Evolutionary conservation across 2,888 invertebrate species (phyloP), one percentile per base, ranked within the genome.

Genomic region (Hesperia comma): DNA sequence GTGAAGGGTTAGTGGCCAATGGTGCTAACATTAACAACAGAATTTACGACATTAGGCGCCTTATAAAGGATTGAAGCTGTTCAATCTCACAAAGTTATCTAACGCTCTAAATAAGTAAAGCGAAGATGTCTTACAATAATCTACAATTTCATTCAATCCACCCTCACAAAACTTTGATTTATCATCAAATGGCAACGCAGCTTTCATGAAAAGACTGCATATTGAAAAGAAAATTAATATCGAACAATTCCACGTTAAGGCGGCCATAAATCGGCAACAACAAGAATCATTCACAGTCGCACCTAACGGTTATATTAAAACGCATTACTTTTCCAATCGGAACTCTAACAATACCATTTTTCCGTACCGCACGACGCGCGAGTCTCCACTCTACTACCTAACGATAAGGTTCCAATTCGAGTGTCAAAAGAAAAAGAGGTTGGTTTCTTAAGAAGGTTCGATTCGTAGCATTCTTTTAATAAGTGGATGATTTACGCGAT

Each of bases 401-500:
- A 3, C 0, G 4, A 33, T 75, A 78, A 57, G 71, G 75, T 72
- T 43, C n/a, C 43, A 69, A 75, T 72, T 71, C 40, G 33, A 33
- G 43, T 54, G 68, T 26, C 0, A 12, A 1, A 10, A 0, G 19
- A 17, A 49, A 75, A 78, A 76, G 75, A 85, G 81, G 80, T 83
- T 76, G 77, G 79, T 78, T 80, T 83, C 87, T 86, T 86, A 83
- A 87, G 81, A 82, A 85, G 82, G 83, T 90, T 88, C 85, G 90
- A 90, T 89, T 88, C 85, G 80, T 79, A 81, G 80, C 81, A 83
- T 85, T 88, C 85, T 89, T 91, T 91, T 91, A 92, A 92, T 91
- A 91, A 91, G 88, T 83, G 81, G 80, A 88, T 91, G 91, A 92
- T 91, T 92, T 91, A 92, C 91, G 88, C 83, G 81, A 79, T 80